These are phyloP conservation scores for Dendrocincla tyrannina DNA, from an alignment of 2,797 vertebrate genomes.

Conservation along the genomic window DNA sequence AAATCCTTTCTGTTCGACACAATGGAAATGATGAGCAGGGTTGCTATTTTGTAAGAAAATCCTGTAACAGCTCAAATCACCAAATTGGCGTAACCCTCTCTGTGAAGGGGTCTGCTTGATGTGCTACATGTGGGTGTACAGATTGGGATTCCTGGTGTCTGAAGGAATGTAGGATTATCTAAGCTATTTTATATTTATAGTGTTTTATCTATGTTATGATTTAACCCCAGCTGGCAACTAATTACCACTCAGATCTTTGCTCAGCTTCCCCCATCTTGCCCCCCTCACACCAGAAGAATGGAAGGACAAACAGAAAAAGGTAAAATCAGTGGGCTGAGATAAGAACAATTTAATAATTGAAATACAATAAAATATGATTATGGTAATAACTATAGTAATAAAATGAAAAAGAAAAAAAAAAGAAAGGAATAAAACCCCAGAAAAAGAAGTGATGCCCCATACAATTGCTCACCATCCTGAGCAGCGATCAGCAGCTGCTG, in stretches of 20 bases:
- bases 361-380: neutral
- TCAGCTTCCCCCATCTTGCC: neutral
- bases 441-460: neutral
- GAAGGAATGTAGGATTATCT: neutral
- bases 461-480: neutral
- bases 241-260: neutral
- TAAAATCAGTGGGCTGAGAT: neutral
- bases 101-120: rapidly evolving
- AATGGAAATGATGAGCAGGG: neutral
- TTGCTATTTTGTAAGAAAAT: neutral
- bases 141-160: neutral
- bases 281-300: neutral
- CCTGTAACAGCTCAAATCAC: neutral
- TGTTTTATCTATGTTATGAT: neutral
- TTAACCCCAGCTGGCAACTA: neutral
- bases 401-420: neutral
- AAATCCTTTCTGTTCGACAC: neutral
- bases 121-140: rapidly evolving
- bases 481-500: rapidly evolving
- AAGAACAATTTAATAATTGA: neutral
- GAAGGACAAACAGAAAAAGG: neutral
- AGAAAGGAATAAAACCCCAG: neutral
- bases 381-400: neutral
- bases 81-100: neutral
- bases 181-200: neutral